Base-by-base conservation (phyloP, 2,113 vertebrate genomes). In the Ammodytes marinus region DNA sequence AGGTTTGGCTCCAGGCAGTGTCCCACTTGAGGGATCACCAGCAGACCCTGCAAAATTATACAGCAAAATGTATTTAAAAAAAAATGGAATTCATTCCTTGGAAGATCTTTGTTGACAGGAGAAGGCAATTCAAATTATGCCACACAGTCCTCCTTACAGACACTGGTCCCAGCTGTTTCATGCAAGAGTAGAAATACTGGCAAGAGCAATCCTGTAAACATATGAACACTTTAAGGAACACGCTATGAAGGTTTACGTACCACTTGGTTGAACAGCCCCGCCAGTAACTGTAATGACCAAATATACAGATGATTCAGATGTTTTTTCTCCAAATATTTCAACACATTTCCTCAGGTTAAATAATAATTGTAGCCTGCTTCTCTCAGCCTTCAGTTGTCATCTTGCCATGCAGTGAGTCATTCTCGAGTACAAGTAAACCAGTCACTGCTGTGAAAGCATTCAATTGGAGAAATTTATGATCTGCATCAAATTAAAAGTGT, bases 1-100 rank as follows among this genome's bases (percentile, higher is more conserved):
- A 64, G 95, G 94, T 83, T 88, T 93, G 39, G 88, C 90, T 88
- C 91, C 91, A 65, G 92, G 93, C 58, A 94, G 80, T 2, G 55
- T 17, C 12, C 75, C 86, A 64, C 64, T 59, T 54, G 79, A 74
- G 5, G 74, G 5, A 82, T 90, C 88, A 27, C 87, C 82, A 79
- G 47, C 82, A 84, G 79, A 53, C 77, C 82, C 93, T 94, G 69
- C 12, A 84, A 82, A 63, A 74, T 14, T 2, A 53, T 13, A 37
- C 27, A 19, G 52, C 14, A 6, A 77, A 43, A 60, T 63, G 65
- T 27, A 57, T 63, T 69, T 27, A 57, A 12, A 14, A 46, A 46
- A 45, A 58, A 55, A 6, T 71, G 7, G 2, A 55, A 61, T 11
- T 8, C 13, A 2, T 42, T 69, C 19, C 5, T 55, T 47, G 4